These are phyloP conservation scores for Eretmodus cyanostictus DNA, from an alignment of 2,113 vertebrate species.

Conservation along the genomic window DNA sequence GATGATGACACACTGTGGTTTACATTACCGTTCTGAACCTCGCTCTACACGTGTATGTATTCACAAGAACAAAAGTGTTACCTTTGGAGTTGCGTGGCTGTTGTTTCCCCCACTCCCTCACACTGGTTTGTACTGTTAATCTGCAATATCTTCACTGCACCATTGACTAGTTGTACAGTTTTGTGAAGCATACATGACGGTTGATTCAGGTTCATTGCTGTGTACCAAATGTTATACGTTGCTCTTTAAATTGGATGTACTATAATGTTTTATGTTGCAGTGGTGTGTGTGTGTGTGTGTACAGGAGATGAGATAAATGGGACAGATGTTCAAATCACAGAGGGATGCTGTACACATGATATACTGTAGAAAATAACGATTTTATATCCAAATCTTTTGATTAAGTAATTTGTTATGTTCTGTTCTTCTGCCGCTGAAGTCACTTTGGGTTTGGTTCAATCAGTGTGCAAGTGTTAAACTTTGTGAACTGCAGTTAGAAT, in stretches of 20 bases:
- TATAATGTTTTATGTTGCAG: neutral
- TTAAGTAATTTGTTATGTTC: neutral
- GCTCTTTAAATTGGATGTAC: neutral
- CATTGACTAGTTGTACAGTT: neutral
- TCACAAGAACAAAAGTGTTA: neutral
- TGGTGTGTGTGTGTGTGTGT: neutral
- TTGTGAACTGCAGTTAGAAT: neutral
- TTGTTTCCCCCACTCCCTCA: neutral
- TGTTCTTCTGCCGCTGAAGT: neutral
- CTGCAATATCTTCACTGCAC: neutral
- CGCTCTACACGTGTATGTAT: neutral
- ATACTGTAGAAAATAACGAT: neutral
- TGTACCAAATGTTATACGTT: neutral
- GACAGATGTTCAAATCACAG: neutral
- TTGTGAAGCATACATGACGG: neutral
- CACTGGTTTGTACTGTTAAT: neutral
- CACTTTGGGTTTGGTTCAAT: neutral
- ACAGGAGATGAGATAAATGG: neutral
- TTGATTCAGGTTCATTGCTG: neutral
- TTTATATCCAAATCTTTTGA: neutral
- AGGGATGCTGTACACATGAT: neutral
- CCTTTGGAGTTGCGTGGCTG: neutral
- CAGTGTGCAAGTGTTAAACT: neutral
- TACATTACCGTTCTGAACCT: neutral
- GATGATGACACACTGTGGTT: neutral